Percentiles rank a stretch among this genome's conserved stretches.
phyloP scores from a whole-genome alignment of 2,888 invertebrate genomes.

The Margaritifera margaritifera region DNA sequence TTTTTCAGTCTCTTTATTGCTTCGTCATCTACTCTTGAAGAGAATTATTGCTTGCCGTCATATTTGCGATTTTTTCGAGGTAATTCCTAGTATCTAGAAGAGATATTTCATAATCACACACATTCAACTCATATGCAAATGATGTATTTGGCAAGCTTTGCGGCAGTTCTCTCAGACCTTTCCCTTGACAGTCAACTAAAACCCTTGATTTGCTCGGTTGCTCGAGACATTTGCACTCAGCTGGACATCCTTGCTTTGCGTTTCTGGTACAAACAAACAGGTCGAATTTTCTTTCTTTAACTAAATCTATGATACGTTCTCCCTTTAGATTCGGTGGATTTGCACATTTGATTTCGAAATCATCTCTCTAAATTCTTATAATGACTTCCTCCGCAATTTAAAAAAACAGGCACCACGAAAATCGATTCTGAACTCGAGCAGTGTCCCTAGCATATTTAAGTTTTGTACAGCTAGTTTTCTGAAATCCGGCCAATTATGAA shows the following conservation, averaged over 20 bases:
- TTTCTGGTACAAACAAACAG: slow-evolving; percentile 12
- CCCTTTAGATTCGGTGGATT: slow-evolving; percentile 7
- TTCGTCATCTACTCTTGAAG: background rate
- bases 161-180: slow-evolving; percentile 1
- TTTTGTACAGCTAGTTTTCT: slow-evolving; percentile 7
- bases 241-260: slow-evolving; percentile 4
- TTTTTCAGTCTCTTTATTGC: no score
- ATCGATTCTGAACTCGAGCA: slow-evolving; percentile 9
- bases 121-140: background rate
- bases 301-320: slow-evolving; percentile 3
- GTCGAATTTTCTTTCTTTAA: slow-evolving; percentile 7
- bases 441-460: slow-evolving; percentile 9
- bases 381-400: slow-evolving; percentile 5
- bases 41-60: slow-evolving; percentile 3
- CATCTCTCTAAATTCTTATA: slow-evolving; percentile 5
- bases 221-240: slow-evolving; percentile 9
- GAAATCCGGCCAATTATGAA: slow-evolving; percentile 12
- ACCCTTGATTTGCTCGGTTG: slow-evolving; percentile 11
- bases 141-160: background rate
- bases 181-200: slow-evolving; percentile 11
- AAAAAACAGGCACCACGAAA: slow-evolving; percentile 11
- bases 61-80: background rate
- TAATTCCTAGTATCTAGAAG: slow-evolving; percentile 5
- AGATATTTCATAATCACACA: slow-evolving; percentile 4
- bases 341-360: slow-evolving; percentile 9